phyloP scores from a whole-genome alignment of 2,797 vertebrate genomes.

The Agapornis canus region DNA sequence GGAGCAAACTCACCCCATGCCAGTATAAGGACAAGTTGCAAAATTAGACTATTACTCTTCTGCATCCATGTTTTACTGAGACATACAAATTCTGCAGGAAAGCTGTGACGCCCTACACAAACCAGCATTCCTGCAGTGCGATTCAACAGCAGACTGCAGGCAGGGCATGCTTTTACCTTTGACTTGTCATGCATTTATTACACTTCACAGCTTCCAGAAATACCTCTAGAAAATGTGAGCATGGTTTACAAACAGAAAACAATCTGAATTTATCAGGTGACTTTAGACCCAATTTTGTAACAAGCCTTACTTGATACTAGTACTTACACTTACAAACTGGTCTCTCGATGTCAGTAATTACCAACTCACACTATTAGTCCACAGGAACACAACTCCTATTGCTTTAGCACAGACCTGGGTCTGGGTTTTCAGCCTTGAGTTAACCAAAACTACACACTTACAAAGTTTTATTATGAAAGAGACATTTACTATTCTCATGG shows the following conservation, averaged over 20 bases:
- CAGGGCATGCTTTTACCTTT: background rate
- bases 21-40: background rate
- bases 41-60: background rate
- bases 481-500: background rate
- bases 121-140: background rate
- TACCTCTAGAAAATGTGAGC: background rate
- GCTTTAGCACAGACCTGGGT: background rate
- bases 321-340: background rate
- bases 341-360: background rate
- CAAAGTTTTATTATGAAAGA: background rate
- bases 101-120: background rate
- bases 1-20: background rate
- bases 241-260: background rate
- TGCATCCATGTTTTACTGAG: background rate
- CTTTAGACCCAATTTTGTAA: background rate
- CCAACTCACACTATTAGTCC: background rate
- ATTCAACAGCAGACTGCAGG: background rate
- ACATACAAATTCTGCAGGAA: background rate
- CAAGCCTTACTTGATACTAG: background rate
- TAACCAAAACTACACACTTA: background rate
- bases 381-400: background rate
- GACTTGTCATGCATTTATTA: background rate
- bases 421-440: background rate
- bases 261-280: background rate
- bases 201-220: background rate